phyloP scores from a whole-genome alignment of 2,113 vertebrate genomes.

The Mustela nigripes region DNA sequence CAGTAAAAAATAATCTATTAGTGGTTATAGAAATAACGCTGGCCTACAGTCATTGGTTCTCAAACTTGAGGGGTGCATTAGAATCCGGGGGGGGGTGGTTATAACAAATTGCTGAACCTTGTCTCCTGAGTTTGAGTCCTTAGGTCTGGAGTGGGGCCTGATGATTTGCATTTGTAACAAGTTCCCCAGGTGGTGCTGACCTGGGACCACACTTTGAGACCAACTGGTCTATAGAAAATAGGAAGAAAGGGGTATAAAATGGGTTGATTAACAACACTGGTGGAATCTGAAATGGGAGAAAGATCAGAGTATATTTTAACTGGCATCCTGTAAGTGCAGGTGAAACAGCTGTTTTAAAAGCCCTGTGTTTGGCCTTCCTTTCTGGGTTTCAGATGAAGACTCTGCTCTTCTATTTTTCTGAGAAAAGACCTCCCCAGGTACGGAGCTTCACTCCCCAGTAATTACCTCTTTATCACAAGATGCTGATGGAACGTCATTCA shows the following conservation, averaged over 20 bases:
- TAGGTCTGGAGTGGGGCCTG: background rate
- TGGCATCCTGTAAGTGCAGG: background rate
- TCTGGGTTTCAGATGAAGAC: background rate
- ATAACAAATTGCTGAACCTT: too few species aligned
- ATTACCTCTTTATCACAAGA: background rate
- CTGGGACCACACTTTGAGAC: background rate
- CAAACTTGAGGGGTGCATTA: too few species aligned
- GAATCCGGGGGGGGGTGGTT: background rate
- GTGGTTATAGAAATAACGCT: background rate
- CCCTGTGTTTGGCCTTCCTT: background rate
- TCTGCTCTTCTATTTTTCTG: too few species aligned
- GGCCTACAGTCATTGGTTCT: background rate
- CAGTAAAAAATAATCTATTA: background rate
- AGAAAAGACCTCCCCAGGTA: background rate
- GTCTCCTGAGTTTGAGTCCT: too few species aligned
- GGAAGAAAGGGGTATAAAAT: background rate
- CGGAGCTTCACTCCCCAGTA: background rate
- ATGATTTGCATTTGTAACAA: background rate
- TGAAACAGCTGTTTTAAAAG: background rate
- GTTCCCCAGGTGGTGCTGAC: background rate
- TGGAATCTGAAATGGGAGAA: background rate
- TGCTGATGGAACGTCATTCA: background rate
- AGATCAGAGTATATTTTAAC: background rate
- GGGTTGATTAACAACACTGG: background rate
- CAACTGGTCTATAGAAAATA: background rate